Conservation (phyloP, 1,140 invertebrate species). For the Heliconius himera region DNA sequence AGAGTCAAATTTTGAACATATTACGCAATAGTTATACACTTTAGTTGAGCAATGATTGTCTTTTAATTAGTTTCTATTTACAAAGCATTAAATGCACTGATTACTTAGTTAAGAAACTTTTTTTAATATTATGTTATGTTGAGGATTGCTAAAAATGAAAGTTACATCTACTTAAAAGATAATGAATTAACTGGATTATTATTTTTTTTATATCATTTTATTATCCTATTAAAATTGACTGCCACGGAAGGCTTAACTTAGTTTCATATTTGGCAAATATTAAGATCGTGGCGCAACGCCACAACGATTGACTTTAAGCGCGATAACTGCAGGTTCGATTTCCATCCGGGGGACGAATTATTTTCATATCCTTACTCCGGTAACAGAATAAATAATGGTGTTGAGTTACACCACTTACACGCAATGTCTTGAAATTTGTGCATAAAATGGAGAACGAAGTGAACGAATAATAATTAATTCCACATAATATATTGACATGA, state of each 20-base stretch:
- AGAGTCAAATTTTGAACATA: constrained; percentile 20
- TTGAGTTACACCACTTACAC: too few relatives aligned
- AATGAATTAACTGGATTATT: background rate
- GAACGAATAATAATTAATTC: too few relatives aligned
- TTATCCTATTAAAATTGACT: background rate
- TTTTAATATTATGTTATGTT: background rate
- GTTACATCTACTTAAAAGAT: background rate
- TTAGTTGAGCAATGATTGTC: constrained; percentile 32
- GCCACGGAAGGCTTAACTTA: background rate
- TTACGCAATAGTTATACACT: constrained; percentile 20
- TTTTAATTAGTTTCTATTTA: constrained; percentile 31
- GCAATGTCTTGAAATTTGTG: too few relatives aligned
- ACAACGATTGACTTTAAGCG: too few relatives aligned
- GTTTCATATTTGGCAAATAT: too few relatives aligned
- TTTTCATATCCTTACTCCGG: too few relatives aligned
- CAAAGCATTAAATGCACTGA: constrained; percentile 30
- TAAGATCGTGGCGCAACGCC: too few relatives aligned
- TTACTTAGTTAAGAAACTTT: constrained; percentile 6
- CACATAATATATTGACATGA: too few relatives aligned
- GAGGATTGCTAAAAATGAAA: background rate
- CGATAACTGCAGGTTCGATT: too few relatives aligned
- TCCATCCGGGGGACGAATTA: too few relatives aligned
- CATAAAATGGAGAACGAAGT: too few relatives aligned
- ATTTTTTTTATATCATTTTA: background rate
- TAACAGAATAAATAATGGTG: too few relatives aligned